Evolutionary conservation across 1,140 invertebrate species (phyloP).

Genomic region (Psilanteris sp.): DNA sequence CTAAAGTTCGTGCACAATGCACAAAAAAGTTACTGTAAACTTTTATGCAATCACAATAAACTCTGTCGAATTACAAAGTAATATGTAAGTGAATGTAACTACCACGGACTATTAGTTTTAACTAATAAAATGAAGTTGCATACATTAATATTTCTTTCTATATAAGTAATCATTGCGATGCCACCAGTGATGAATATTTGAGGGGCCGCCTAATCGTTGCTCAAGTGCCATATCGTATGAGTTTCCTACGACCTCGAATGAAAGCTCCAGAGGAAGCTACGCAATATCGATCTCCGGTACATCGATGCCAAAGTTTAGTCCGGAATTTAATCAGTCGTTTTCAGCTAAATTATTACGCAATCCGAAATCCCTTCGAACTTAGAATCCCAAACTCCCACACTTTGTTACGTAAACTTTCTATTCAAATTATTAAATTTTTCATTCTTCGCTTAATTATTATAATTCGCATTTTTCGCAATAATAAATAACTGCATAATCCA

Average conservation of each 20-base stretch:
- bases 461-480: too few relatives aligned
- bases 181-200: slow-evolving; percentile 39
- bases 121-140: too few relatives aligned
- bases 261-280: slow-evolving; percentile 52
- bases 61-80: too few relatives aligned
- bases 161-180: slow-evolving; percentile 54
- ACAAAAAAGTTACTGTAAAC: too few relatives aligned
- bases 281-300: slow-evolving; percentile 64
- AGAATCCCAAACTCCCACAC: slow-evolving; percentile 18
- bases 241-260: slow-evolving; percentile 35
- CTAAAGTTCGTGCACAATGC: too few relatives aligned
- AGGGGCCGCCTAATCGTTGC: slow-evolving; percentile 45
- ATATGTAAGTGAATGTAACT: too few relatives aligned
- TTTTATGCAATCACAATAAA: too few relatives aligned
- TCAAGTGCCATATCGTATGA: slow-evolving; percentile 48
- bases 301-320: slow-evolving; percentile 68
- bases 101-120: too few relatives aligned
- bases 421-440: slow-evolving; percentile 2
- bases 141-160: too few relatives aligned
- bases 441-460: background rate
- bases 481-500: too few relatives aligned
- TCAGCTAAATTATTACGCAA: slow-evolving; percentile 72
- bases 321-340: slow-evolving; percentile 73
- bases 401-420: slow-evolving; percentile 33
- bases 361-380: slow-evolving; percentile 53